A percentile compares a stretch with the other conserved stretches of the same genome.
phyloP scores from a whole-genome alignment of 2,113 vertebrate genomes.

The Burhinus oedicnemus region DNA sequence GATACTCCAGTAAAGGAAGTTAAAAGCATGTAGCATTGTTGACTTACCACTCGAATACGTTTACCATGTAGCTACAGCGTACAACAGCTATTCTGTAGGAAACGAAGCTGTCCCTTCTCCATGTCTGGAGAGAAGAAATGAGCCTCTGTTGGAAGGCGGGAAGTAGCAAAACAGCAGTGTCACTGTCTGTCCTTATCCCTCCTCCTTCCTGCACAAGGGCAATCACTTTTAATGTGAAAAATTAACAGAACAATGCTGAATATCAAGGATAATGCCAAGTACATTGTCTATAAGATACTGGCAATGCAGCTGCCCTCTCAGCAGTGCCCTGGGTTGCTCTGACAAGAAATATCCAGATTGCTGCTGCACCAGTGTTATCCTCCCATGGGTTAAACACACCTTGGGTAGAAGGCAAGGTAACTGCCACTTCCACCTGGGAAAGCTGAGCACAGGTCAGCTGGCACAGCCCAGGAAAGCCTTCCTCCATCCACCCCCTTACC shows the following conservation, averaged over 20 bases:
- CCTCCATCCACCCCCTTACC: not conserved
- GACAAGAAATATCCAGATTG: not conserved
- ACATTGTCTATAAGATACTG: not conserved
- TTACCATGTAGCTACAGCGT: not conserved
- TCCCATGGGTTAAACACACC: not conserved
- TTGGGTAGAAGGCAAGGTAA: not conserved
- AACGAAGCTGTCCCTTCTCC: not conserved
- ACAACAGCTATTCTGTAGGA: not conserved
- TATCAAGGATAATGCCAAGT: not conserved
- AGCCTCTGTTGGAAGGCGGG: not conserved
- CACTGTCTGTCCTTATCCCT: not conserved
- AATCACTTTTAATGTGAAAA: not conserved
- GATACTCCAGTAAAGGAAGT: not conserved
- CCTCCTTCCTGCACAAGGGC: not conserved
- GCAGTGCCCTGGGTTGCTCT: not conserved
- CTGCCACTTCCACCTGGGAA: fast-evolving
- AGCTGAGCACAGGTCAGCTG: not conserved
- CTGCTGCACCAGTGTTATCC: not conserved
- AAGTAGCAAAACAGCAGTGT: not conserved
- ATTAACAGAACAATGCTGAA: not conserved
- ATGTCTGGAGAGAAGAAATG: not conserved
- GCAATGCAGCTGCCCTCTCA: not conserved
- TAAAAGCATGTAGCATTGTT: not conserved
- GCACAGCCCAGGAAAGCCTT: not conserved
- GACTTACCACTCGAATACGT: not conserved